These are phyloP conservation scores for Epinephelus lanceolatus DNA, from an alignment of 2,113 vertebrate genomes.

Conservation along the genomic window DNA sequence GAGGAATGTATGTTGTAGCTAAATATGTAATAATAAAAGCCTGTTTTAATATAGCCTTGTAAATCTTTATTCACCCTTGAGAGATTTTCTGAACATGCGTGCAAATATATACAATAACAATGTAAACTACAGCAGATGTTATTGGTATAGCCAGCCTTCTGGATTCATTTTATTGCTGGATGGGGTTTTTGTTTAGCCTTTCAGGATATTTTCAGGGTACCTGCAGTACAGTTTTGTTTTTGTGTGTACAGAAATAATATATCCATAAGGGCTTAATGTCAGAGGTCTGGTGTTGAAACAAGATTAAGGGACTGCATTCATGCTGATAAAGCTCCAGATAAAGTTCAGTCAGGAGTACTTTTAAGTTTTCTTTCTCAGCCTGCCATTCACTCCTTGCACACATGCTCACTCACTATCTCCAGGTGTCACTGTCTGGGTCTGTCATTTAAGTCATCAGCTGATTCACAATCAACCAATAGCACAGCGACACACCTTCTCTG, in stretches of 20 bases:
- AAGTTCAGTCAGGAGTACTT: too few relatives aligned
- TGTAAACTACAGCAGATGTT: neutral
- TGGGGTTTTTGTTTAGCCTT: neutral
- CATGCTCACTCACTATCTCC: too few relatives aligned
- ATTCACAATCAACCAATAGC: too few relatives aligned
- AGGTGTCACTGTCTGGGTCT: too few relatives aligned
- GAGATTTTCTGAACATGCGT: neutral
- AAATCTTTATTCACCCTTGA: neutral
- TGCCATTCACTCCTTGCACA: too few relatives aligned
- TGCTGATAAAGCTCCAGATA: neutral
- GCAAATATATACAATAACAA: neutral
- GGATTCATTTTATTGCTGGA: neutral
- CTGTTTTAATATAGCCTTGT: neutral
- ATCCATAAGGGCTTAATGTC: neutral
- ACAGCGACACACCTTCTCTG: too few relatives aligned
- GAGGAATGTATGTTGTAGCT: neutral
- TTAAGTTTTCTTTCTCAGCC: too few relatives aligned
- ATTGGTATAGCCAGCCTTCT: neutral
- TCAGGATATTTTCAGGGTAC: neutral
- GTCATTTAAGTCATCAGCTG: too few relatives aligned
- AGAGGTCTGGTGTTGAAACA: neutral
- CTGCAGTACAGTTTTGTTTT: neutral
- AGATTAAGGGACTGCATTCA: neutral
- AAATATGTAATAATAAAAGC: conserved; percentile 1
- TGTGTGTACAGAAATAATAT: neutral